Evolutionary conservation across 2,113 vertebrate species (phyloP).

Genomic region (Bos taurus): ARS-UCD2.0 NC_037335.1:46298501-46299000

Average conservation of each 20-base stretch:
- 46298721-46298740: background rate
- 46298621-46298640: background rate
- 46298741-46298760: background rate
- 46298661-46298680: background rate
- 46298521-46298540: background rate
- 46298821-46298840: background rate
- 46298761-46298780: background rate
- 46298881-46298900: background rate
- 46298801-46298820: background rate
- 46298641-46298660: background rate
- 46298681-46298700: background rate
- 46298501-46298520: background rate
- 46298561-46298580: background rate
- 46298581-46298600: background rate
- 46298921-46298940: background rate
- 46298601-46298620: background rate
- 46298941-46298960: background rate
- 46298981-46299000: background rate
- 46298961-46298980: background rate
- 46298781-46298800: background rate
- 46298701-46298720: background rate
- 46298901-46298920: background rate
- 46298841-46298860: background rate
- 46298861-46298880: background rate
- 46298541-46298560: background rate